Evolutionary conservation across 2,888 invertebrate genomes (phyloP).

Genomic region (Luperina nickerlii): DNA sequence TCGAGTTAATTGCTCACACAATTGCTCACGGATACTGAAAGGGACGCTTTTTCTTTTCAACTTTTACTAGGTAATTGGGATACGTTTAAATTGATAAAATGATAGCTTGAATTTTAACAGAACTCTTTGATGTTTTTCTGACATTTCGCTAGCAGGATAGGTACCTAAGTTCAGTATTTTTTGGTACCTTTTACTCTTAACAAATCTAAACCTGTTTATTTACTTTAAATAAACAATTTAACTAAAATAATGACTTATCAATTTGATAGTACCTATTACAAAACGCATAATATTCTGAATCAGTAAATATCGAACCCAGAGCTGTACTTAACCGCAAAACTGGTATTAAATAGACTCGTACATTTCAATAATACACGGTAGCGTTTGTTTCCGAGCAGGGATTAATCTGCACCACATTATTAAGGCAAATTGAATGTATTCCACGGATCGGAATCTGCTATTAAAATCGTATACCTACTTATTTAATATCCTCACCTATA

Average conservation of each 20-base stretch:
- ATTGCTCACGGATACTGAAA: constrained; percentile 1
- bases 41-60: not conserved
- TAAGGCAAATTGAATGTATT: not conserved
- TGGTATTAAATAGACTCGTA: not conserved
- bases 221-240: not conserved
- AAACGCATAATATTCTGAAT: not conserved
- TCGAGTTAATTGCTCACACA: constrained; percentile 12
- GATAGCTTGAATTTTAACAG: not conserved
- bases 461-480: not conserved
- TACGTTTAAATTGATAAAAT: not conserved
- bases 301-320: not conserved
- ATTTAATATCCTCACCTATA: not conserved
- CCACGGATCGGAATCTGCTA: not conserved
- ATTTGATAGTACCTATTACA: not conserved
- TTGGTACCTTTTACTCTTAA: not conserved
- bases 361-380: constrained; percentile 14
- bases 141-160: not conserved
- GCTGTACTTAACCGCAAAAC: constrained; percentile 16
- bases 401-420: not conserved
- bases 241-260: not conserved
- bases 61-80: constrained; percentile 19
- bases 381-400: not conserved
- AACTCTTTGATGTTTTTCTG: not conserved
- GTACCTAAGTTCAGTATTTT: not conserved
- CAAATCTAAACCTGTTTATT: not conserved